Percentiles rank a stretch among this genome's conserved stretches.
Evolutionary conservation across 2,888 invertebrate species (phyloP).

Genomic region (Furcula furcula): DNA sequence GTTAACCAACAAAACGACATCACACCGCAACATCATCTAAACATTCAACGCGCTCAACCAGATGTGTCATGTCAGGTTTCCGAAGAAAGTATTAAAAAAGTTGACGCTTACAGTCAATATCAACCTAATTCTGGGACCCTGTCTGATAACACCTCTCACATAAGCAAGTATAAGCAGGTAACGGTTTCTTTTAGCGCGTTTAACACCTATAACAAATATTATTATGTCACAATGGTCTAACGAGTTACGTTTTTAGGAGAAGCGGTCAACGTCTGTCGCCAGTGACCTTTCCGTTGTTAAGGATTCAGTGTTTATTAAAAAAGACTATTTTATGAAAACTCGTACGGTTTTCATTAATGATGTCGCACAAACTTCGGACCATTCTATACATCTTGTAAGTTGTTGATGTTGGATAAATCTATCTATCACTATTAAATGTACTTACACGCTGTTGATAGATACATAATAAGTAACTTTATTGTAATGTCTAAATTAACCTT

Average conservation of each 20-base stretch:
- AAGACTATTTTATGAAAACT: not conserved
- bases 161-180: conserved; percentile 6
- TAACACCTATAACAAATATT: conserved; percentile 5
- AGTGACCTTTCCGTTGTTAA: not conserved
- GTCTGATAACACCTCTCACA: not conserved
- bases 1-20: not conserved
- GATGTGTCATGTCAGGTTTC: conserved; percentile 22
- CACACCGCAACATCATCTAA: conserved; percentile 5
- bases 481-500: conserved; percentile 5
- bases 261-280: not conserved
- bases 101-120: conserved; percentile 4
- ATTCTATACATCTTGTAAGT: conserved; percentile 56
- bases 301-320: conserved; percentile 1
- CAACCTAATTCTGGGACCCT: not conserved
- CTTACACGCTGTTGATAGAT: not conserved
- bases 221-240: not conserved
- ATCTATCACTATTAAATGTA: not conserved
- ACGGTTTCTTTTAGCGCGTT: conserved; percentile 4
- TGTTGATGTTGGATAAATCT: conserved; percentile 1
- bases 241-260: conserved; percentile 10
- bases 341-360: conserved; percentile 13
- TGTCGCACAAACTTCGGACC: conserved; percentile 55
- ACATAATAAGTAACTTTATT: conserved; percentile 1
- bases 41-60: not conserved
- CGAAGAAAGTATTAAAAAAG: conserved; percentile 12